These are phyloP conservation scores for Nomada ruficornis DNA, from an alignment of 2,888 invertebrate species.

Conservation along the genomic window DNA sequence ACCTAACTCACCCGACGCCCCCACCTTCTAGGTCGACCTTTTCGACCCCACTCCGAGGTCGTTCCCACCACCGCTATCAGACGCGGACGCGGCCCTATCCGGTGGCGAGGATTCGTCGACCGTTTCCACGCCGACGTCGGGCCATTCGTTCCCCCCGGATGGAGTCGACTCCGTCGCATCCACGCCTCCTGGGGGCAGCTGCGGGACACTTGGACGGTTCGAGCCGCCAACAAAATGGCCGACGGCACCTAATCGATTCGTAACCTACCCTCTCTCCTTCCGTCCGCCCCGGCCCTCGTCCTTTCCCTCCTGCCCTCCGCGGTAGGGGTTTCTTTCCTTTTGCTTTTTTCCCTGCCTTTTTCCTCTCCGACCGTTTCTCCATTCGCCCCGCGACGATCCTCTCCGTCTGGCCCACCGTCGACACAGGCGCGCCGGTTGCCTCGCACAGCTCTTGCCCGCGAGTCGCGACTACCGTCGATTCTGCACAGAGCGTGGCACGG, in stretches of 20 bases:
- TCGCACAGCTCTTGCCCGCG: too few relatives aligned
- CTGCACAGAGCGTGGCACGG: too few relatives aligned
- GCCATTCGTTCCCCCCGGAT: slow-evolving; percentile 64
- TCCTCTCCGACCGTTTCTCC: not conserved
- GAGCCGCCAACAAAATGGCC: slow-evolving; percentile 82
- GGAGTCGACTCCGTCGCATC: slow-evolving; percentile 72
- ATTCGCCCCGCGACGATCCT: not conserved
- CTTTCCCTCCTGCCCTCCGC: not conserved
- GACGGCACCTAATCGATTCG: slow-evolving; percentile 81
- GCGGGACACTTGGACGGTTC: slow-evolving; percentile 56
- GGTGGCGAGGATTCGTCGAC: slow-evolving; percentile 35
- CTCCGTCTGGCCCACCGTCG: too few relatives aligned
- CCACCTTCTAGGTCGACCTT: slow-evolving; percentile 50
- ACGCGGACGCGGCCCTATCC: slow-evolving; percentile 44
- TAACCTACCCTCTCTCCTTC: slow-evolving; percentile 61
- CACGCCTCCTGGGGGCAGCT: slow-evolving; percentile 76
- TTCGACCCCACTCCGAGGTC: slow-evolving; percentile 53
- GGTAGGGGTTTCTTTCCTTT: too few relatives aligned
- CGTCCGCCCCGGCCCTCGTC: not conserved
- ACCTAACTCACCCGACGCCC: slow-evolving; percentile 64
- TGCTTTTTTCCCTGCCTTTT: not conserved
- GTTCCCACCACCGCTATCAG: slow-evolving; percentile 43
- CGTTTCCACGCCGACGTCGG: slow-evolving; percentile 51
- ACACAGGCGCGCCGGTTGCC: too few relatives aligned
- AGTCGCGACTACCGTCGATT: too few relatives aligned